Evolutionary conservation across 92 coral and sea anemone species (phyloP), one percentile per base, ranked within the genome.

Genomic region (Bergia puertoricense): DNA sequence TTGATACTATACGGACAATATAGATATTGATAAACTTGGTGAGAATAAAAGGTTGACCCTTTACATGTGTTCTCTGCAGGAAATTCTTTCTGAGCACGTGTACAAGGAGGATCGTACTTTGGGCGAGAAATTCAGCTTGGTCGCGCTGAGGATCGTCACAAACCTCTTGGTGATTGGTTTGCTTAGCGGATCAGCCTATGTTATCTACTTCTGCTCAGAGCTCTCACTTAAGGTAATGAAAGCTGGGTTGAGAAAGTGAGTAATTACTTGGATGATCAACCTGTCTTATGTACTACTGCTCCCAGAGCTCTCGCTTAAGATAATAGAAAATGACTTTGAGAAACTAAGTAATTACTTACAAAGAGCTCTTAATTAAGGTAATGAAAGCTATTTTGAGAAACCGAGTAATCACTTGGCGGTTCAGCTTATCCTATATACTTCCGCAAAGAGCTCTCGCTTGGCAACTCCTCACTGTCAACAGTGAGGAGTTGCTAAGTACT

Each of bases 151-250:
- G 50, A 36, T 84, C 10, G 41, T 96, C 45, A 94, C 98, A 23
- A 93, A 96, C 80, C 89, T 94, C 80, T 14, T 90, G 54, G 93
- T 93, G 40, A 36, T 93, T 16, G 94, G 85, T 0, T 67, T 96
- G 23, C 93, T 96, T 81, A 93, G 88, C 0, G 97, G 98, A 43
- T 95, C 96, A 30, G 93, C 95, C 13, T 96, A 78, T 80, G 93
- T 96, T 71, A 96, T 96, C 45, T 85, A 88, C 75, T 95, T 82
- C 78, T 86, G 93, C 38, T 92, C 98, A 6, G 81, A 90, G 40
- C 81, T 80, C 0, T 92, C 98, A 43, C 87, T 93, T 6, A 82
- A 91, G 86, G 95, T 82, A 91, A 77, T 42, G 2, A 50, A 38
- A 11, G 16, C 51, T 9, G 50, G 36, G 39, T 40, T 11, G 59